Conservation (phyloP, 2,113 vertebrate genomes). For the Elgaria multicarinata region DNA sequence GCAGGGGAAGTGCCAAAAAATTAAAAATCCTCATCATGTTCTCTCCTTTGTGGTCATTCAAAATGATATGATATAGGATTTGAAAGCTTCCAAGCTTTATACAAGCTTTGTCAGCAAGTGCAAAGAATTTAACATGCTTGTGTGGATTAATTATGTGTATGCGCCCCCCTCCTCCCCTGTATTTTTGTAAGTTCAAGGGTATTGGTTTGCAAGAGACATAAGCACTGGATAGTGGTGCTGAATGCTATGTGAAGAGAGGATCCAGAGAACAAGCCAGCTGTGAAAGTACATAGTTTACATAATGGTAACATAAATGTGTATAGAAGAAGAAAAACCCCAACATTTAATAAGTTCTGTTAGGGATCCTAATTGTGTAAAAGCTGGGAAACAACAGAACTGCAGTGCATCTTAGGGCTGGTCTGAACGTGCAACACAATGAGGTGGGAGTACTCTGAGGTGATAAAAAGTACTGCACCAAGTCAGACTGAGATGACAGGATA, state of each 20-base stretch:
- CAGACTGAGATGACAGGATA: neutral
- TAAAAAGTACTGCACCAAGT: neutral
- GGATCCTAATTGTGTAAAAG: neutral
- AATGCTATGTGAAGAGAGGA: neutral
- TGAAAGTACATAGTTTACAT: neutral
- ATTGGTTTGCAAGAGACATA: neutral
- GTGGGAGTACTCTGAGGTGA: neutral
- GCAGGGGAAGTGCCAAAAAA: neutral
- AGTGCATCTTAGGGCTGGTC: neutral
- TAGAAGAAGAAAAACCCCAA: neutral
- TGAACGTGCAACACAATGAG: neutral
- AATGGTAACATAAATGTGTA: neutral
- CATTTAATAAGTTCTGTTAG: neutral
- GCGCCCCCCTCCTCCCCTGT: neutral
- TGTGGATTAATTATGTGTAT: neutral
- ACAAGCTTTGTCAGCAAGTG: neutral
- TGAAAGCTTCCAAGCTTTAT: conserved; percentile 25
- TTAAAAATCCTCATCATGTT: conserved; percentile 17
- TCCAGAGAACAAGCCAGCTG: neutral
- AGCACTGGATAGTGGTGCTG: neutral
- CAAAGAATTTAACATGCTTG: conserved; percentile 20
- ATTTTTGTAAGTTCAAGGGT: conserved; percentile 3
- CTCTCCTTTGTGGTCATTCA: conserved; percentile 30
- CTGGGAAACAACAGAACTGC: neutral
- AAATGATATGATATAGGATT: conserved; percentile 25